Evolutionary conservation across 2,797 vertebrate species (phyloP).

Genomic region (Microcaecilia unicolor): DNA sequence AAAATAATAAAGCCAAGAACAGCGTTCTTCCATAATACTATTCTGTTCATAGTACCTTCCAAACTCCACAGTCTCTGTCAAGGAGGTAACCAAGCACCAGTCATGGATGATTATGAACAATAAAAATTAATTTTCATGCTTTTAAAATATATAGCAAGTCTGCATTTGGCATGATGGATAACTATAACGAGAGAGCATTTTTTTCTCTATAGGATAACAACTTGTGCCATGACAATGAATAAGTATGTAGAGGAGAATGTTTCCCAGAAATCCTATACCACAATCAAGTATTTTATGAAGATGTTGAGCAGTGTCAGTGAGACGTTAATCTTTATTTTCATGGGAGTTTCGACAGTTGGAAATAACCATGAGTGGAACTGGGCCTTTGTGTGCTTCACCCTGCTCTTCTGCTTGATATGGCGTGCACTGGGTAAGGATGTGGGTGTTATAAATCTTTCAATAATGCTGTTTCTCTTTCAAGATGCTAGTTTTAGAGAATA

Average conservation of each 20-base stretch:
- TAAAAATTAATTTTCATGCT: no score
- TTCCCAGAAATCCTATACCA: constrained; percentile 91
- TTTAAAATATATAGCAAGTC: no score
- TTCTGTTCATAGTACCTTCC: no score
- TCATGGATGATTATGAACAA: no score
- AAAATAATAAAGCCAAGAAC: no score
- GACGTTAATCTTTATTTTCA: constrained; percentile 96
- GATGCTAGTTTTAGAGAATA: not conserved
- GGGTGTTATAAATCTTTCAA: no score
- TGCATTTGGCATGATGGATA: not conserved
- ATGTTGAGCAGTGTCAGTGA: constrained; percentile 92
- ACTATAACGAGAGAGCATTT: constrained; percentile 3
- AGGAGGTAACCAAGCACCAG: no score
- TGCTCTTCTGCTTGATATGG: constrained; percentile 90
- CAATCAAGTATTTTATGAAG: constrained; percentile 90
- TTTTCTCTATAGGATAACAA: constrained; percentile 70
- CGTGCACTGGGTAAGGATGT: constrained; percentile 71
- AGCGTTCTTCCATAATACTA: no score
- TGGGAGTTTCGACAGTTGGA: constrained; percentile 89
- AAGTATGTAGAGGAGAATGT: constrained; percentile 95
- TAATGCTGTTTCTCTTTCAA: no score
- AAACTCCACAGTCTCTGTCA: no score
- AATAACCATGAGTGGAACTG: constrained; percentile 95
- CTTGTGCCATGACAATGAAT: constrained; percentile 95
- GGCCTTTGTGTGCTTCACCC: constrained; percentile 86